Evolutionary conservation across 2,888 invertebrate genomes (phyloP).

Genomic region (Empis stercorea): DNA sequence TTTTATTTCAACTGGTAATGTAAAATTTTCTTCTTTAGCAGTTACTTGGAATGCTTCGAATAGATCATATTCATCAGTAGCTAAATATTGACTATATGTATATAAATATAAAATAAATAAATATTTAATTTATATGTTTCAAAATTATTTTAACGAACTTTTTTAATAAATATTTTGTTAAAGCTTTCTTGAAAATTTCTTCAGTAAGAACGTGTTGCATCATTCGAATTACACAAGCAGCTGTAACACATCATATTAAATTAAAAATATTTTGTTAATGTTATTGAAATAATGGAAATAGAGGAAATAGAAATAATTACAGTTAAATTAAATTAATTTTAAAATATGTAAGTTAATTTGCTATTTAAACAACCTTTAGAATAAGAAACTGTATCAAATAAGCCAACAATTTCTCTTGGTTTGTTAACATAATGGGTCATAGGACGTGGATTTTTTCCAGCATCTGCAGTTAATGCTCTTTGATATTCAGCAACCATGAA

Average conservation of each 20-base stretch:
- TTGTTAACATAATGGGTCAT: slow-evolving; percentile 69
- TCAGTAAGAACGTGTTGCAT: slow-evolving; percentile 47
- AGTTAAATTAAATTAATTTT: too few relatives aligned
- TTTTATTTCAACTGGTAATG: slow-evolving; percentile 38
- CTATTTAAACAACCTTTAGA: slow-evolving; percentile 49
- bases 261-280: too few relatives aligned
- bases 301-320: too few relatives aligned
- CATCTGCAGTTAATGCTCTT: slow-evolving; percentile 57
- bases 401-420: slow-evolving; percentile 68
- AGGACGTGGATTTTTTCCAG: slow-evolving; percentile 61
- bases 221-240: slow-evolving; percentile 54
- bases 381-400: slow-evolving; percentile 78
- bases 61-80: slow-evolving; percentile 23
- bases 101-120: background rate
- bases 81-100: slow-evolving; percentile 18
- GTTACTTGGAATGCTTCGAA: slow-evolving; percentile 23
- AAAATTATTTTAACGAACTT: slow-evolving; percentile 16
- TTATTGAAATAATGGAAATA: too few relatives aligned
- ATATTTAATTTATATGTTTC: background rate
- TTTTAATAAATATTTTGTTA: slow-evolving; percentile 42
- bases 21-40: slow-evolving; percentile 19
- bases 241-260: slow-evolving; percentile 28
- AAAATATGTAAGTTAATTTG: too few relatives aligned
- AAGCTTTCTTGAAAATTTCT: slow-evolving; percentile 39
- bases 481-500: slow-evolving; percentile 65